phyloP scores from a whole-genome alignment of 2,888 invertebrate species.

The Girardia tigrina region DNA sequence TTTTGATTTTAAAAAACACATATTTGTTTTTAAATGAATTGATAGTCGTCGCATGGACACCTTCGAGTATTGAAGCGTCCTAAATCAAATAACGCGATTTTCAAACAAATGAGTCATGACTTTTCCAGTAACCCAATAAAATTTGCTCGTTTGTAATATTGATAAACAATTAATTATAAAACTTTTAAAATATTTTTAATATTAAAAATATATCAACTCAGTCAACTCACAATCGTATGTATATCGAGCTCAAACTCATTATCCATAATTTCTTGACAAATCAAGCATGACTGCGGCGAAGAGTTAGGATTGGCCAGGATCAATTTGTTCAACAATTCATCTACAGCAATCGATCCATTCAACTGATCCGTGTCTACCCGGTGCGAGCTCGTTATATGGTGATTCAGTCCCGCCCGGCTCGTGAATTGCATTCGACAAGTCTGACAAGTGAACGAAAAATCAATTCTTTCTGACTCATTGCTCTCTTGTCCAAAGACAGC shows the following conservation, averaged over 20 bases:
- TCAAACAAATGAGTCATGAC: too few species aligned
- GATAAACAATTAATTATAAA: too few species aligned
- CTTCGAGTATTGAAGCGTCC: too few species aligned
- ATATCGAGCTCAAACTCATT: conserved; percentile 12
- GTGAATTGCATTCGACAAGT: neutral
- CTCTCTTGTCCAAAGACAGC: neutral
- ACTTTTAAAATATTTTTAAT: too few species aligned
- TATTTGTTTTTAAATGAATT: too few species aligned
- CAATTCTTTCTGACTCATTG: neutral
- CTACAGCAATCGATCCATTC: neutral
- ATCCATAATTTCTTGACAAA: conserved; percentile 2
- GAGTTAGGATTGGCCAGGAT: neutral
- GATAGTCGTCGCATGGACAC: too few species aligned
- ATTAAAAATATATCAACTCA: too few species aligned
- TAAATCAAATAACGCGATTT: too few species aligned
- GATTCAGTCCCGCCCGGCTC: neutral
- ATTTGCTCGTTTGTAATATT: too few species aligned
- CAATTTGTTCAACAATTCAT: neutral
- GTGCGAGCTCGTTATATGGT: neutral
- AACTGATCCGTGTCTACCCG: neutral
- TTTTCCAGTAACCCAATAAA: too few species aligned
- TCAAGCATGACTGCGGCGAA: conserved; percentile 5
- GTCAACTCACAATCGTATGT: neutral
- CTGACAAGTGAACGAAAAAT: neutral
- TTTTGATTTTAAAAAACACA: too few species aligned